Evolutionary conservation across 2,888 invertebrate genomes (phyloP).

Genomic region (Torymus texanus): DNA sequence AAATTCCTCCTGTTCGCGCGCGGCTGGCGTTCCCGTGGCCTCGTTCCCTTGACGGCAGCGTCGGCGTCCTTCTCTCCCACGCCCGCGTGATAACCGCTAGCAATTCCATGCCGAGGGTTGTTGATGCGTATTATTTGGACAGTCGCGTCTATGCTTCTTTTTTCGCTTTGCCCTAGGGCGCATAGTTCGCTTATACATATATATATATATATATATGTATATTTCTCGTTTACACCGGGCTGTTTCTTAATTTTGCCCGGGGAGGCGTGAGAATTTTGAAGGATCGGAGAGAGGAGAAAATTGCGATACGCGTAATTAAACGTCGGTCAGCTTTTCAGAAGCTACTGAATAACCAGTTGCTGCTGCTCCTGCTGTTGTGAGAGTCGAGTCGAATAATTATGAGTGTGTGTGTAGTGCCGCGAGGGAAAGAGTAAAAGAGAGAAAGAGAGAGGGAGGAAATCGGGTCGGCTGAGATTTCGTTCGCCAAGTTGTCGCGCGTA

Average conservation of each 20-base stretch:
- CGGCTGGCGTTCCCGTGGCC: neutral
- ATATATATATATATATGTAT: neutral
- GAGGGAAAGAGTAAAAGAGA: neutral
- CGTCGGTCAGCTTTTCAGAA: slow-evolving; percentile 26
- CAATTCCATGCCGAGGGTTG: slow-evolving; percentile 14
- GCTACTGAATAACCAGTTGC: slow-evolving; percentile 42
- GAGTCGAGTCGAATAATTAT: slow-evolving; percentile 24
- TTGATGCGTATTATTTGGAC: slow-evolving; percentile 38
- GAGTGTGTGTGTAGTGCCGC: neutral
- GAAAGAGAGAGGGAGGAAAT: too few relatives aligned
- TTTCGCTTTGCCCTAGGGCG: too few relatives aligned
- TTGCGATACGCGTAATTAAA: slow-evolving; percentile 52
- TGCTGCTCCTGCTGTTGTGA: too few relatives aligned
- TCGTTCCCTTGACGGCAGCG: too few relatives aligned
- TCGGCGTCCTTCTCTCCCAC: slow-evolving; percentile 8
- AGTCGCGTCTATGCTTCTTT: neutral
- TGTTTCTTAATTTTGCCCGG: neutral
- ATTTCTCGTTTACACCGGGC: neutral
- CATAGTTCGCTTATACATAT: neutral
- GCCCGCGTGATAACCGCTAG: slow-evolving; percentile 6
- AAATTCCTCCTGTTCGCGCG: slow-evolving; percentile 13
- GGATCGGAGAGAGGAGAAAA: slow-evolving; percentile 35
- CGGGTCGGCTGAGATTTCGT: too few relatives aligned
- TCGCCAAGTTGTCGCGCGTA: too few relatives aligned
- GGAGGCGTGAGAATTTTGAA: slow-evolving; percentile 40